Base-by-base conservation (phyloP, 2,113 vertebrate species). In the Empidonax alnorum region DNA sequence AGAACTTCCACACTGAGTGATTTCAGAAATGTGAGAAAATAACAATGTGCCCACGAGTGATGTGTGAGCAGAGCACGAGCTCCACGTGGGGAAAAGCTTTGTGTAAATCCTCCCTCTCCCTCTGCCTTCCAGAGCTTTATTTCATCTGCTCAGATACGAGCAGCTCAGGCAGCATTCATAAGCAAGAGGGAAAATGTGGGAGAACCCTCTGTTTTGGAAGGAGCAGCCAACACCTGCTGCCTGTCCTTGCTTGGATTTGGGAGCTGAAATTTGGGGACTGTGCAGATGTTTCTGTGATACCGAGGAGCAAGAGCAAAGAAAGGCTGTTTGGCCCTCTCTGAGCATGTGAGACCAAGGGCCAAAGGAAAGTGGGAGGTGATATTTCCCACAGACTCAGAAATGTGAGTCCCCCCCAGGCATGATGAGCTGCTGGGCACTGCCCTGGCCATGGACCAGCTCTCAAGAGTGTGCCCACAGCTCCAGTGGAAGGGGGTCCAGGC, bases 401-500 rank as follows among this genome's bases (percentile, higher is more conserved):
- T 35, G 24, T 19, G 35, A 62, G 24, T n/a, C 13, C 56, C 31
- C 18, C 7, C 31, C 24, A 19, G 33, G 20, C 30, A 39, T 30
- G 15, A 37, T 61, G 27, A 35, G 5, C 44, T 63, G 33, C 39
- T 52, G 42, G 63, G 65, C 28, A 14, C 49, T 46, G 21, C 28
- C 10, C 23, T 20, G 3, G 1, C 16, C 33, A 7, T 4, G 27
- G 69, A 66, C 25, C 14, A 1, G 0, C 27, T 42, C 50, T 39
- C 63, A 24, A 24, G 39, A 10, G 28, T 14, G 12, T 25, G 10
- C 24, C 15, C 55, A 46, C 28, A 65, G 28, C n/a, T 27, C 44
- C n/a, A 50, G 22, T 0, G 53, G 44, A 18, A 47, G 10, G 49
- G 41, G 20, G 55, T 47, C 12, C 47, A 41, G 22, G 13, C 16